A percentile compares a stretch with the other conserved stretches of the same genome.
Conservation (phyloP, 2,888 invertebrate species). For the Plebejus melissa region DNA sequence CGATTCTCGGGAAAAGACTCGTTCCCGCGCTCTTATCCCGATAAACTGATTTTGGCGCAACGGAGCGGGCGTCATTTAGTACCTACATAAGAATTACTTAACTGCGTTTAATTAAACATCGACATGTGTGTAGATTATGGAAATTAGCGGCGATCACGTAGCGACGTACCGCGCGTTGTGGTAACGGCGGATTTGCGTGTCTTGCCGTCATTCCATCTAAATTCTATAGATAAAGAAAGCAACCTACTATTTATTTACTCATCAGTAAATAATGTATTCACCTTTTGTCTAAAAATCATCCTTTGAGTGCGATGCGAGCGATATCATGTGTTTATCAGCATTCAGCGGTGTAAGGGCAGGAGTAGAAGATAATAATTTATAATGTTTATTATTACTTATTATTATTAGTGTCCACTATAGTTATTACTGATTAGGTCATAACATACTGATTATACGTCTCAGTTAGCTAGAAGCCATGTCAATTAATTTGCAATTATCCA, state of each 20-base stretch:
- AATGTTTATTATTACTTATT: too few relatives aligned
- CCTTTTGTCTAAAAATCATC: neutral
- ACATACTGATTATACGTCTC: too few relatives aligned
- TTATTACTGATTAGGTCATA: too few relatives aligned
- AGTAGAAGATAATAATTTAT: too few relatives aligned
- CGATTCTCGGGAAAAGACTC: too few relatives aligned
- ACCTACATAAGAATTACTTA: neutral
- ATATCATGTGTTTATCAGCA: too few relatives aligned
- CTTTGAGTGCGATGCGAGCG: too few relatives aligned
- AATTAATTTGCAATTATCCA: neutral
- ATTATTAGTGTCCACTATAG: too few relatives aligned
- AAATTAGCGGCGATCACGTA: neutral
- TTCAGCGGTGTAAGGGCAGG: too few relatives aligned
- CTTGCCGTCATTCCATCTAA: neutral
- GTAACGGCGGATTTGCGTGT: neutral
- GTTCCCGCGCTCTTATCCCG: too few relatives aligned
- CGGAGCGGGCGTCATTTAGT: too few relatives aligned
- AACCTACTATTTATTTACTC: neutral
- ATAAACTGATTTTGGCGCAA: too few relatives aligned
- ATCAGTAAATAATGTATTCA: neutral
- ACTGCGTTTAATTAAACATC: neutral
- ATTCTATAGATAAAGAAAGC: neutral
- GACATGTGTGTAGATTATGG: neutral
- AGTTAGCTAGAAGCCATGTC: neutral
- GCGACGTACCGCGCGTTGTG: neutral